phyloP scores from a whole-genome alignment of 2,797 vertebrate genomes.

The Netta rufina region DNA sequence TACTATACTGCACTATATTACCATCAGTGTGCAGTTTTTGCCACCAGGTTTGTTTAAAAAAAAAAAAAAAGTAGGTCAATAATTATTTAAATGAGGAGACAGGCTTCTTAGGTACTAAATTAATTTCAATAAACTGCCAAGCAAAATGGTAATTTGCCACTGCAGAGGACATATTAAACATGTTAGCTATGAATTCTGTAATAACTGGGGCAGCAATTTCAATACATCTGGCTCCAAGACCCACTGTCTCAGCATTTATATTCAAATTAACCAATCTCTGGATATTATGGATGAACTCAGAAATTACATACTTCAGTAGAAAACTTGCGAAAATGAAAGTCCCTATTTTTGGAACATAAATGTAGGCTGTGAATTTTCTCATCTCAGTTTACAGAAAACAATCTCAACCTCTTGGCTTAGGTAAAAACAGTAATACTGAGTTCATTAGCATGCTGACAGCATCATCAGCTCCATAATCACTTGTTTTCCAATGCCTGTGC shows the following conservation, averaged over 20 bases:
- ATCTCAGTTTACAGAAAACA: neutral
- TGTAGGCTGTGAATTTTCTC: slow-evolving; percentile 3
- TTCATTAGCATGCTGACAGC: neutral
- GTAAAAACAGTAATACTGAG: neutral
- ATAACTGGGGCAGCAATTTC: neutral
- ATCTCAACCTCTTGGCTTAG: neutral
- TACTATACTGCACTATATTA: no score
- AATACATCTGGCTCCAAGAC: slow-evolving; percentile 26
- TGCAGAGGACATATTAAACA: neutral
- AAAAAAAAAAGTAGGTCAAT: neutral
- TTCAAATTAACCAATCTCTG: neutral
- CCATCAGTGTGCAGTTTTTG: neutral
- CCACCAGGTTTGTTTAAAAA: neutral
- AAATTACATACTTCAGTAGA: slow-evolving; percentile 23
- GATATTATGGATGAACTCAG: slow-evolving; percentile 19
- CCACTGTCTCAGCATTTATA: slow-evolving; percentile 11
- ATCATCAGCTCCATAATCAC: neutral
- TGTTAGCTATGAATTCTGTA: neutral
- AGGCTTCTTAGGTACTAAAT: neutral
- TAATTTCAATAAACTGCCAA: slow-evolving; percentile 21
- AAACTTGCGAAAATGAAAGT: neutral
- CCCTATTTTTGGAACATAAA: neutral
- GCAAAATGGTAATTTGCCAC: slow-evolving; percentile 29
- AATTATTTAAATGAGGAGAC: slow-evolving; percentile 34
- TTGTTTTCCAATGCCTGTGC: neutral